Evolutionary conservation across 2,888 invertebrate genomes (phyloP).

Genomic region (Onchidella celtica): DNA sequence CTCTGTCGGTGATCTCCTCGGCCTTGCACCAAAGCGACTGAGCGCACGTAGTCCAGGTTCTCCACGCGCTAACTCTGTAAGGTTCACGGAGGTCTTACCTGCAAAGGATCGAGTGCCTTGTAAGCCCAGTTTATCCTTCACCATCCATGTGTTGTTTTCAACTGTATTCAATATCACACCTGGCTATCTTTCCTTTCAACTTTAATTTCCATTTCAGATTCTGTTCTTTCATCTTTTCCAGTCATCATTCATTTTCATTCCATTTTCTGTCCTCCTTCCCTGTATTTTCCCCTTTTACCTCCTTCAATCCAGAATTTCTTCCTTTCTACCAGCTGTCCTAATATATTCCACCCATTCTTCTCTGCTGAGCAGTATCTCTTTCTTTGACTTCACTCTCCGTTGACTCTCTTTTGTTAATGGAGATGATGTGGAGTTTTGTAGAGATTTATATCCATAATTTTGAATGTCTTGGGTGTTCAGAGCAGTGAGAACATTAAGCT

Average conservation of each 20-base stretch:
- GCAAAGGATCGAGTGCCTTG: background rate
- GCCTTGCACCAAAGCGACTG: background rate
- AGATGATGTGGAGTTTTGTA: too few species aligned
- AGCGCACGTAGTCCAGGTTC: background rate
- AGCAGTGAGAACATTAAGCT: too few species aligned
- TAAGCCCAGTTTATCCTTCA: background rate
- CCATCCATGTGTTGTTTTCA: too few species aligned
- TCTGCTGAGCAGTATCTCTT: too few species aligned
- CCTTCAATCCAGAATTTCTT: background rate
- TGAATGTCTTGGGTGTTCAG: too few species aligned
- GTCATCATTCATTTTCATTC: background rate
- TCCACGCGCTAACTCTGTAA: background rate
- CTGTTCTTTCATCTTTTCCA: background rate
- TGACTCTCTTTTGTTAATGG: too few species aligned
- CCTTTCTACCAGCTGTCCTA: background rate
- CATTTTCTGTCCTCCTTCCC: background rate
- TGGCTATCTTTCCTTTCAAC: too few species aligned
- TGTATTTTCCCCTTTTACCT: background rate
- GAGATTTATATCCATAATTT: too few species aligned
- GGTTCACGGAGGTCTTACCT: slow-evolving; percentile 1
- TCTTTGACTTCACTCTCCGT: too few species aligned
- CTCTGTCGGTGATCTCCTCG: slow-evolving; percentile 9
- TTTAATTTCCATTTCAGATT: too few species aligned
- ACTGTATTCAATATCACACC: too few species aligned
- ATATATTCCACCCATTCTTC: background rate